phyloP scores from a whole-genome alignment of 2,113 vertebrate genomes.

The Nestor notabilis region DNA sequence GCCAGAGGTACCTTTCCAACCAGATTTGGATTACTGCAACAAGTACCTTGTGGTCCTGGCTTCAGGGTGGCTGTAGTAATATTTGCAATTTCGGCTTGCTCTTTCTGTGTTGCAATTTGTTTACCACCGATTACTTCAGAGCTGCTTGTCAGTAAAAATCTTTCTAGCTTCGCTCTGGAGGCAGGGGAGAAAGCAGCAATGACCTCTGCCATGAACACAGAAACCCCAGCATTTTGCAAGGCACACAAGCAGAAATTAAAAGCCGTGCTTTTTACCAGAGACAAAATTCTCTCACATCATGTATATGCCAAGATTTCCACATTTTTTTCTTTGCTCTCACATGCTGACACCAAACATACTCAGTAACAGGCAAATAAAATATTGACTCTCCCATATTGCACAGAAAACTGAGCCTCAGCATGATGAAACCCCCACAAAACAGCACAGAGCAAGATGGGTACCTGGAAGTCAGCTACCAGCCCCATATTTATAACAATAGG shows the following conservation, averaged over 20 bases:
- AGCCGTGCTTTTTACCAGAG: neutral
- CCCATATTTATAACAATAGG: neutral
- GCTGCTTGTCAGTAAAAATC: neutral
- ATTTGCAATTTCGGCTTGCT: neutral
- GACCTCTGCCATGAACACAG: neutral
- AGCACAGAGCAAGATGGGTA: neutral
- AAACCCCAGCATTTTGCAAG: neutral
- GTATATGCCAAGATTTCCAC: fast-evolving
- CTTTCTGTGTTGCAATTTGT: neutral
- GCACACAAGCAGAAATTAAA: neutral
- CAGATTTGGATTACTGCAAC: neutral
- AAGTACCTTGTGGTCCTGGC: neutral
- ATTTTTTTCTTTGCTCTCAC: neutral
- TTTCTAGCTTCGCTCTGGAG: neutral
- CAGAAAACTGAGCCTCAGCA: neutral
- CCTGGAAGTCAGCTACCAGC: neutral
- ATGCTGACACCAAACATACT: neutral
- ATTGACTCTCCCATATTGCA: fast-evolving
- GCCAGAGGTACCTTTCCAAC: neutral
- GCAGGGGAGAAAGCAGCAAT: neutral
- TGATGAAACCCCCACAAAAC: neutral
- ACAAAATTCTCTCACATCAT: neutral
- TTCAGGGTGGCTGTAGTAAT: neutral
- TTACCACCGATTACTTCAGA: neutral
- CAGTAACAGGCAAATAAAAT: neutral